Conservation (phyloP, 2,888 invertebrate genomes). For the Fragum fragum region DNA sequence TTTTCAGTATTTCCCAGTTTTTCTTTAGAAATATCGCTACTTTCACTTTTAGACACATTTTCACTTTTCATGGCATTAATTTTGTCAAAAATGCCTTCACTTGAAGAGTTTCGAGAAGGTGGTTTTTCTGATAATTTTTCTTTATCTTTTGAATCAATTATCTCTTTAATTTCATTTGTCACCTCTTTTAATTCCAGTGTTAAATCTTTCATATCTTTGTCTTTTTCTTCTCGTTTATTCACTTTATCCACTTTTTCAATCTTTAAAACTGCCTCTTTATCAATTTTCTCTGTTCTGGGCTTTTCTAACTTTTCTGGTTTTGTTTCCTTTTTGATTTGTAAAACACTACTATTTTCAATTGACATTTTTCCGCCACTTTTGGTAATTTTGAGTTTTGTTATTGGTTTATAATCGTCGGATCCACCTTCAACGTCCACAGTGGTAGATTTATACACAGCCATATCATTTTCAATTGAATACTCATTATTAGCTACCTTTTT, state of each 20-base stretch:
- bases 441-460: conserved; percentile 77
- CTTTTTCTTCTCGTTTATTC: conserved; percentile 20
- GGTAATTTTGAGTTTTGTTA: conserved; percentile 81
- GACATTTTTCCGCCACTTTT: conserved; percentile 71
- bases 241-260: conserved; percentile 55
- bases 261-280: conserved; percentile 56
- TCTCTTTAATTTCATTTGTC: conserved; percentile 41
- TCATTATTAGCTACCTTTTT: conserved; percentile 71
- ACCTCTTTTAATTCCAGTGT: conserved; percentile 22
- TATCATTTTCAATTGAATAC: conserved; percentile 70
- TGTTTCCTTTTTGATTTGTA: conserved; percentile 45
- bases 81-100: conserved; percentile 68
- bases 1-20: conserved; percentile 27
- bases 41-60: conserved; percentile 41
- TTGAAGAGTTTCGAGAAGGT: conserved; percentile 39
- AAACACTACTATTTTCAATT: conserved; percentile 61
- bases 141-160: conserved; percentile 34
- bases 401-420: conserved; percentile 67
- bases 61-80: conserved; percentile 68
- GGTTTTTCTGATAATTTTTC: conserved; percentile 28
- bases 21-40: conserved; percentile 28
- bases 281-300: conserved; percentile 34
- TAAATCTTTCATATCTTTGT: not conserved
- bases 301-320: conserved; percentile 37
- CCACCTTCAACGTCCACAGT: conserved; percentile 76